A percentile compares a stretch with the other conserved stretches of the same genome.
These are phyloP conservation scores for Willisornis vidua DNA, from an alignment of 2,113 vertebrate species.

Conservation along the genomic window DNA sequence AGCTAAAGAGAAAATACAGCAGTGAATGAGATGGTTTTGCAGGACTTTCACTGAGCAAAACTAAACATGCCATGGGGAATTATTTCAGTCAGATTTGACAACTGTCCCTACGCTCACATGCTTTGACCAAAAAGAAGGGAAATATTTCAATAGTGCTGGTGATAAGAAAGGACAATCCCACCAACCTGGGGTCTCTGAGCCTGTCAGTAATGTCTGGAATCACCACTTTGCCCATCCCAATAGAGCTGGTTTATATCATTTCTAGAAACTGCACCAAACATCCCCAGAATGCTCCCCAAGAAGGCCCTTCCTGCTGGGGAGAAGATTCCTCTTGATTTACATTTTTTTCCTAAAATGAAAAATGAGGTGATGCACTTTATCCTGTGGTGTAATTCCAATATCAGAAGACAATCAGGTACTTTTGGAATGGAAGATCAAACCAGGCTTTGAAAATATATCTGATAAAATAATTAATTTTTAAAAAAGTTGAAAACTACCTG, in stretches of 20 bases:
- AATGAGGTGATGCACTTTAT: background rate
- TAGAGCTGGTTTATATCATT: background rate
- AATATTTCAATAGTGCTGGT: background rate
- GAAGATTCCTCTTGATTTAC: background rate
- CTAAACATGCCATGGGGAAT: background rate
- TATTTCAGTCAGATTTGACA: background rate
- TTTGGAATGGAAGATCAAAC: background rate
- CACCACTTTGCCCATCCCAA: background rate
- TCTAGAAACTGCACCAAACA: background rate
- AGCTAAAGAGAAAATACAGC: background rate
- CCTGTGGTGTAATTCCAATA: accelerated
- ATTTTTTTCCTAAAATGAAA: background rate
- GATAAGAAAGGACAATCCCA: background rate
- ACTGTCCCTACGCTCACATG: background rate
- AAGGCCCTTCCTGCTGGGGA: background rate
- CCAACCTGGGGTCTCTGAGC: background rate
- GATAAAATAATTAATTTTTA: background rate
- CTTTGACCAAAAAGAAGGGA: background rate
- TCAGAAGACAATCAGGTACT: background rate
- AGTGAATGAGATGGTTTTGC: background rate
- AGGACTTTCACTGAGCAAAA: background rate
- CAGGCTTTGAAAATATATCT: background rate
- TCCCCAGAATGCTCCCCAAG: background rate
- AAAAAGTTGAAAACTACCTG: background rate
- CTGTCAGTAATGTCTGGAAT: background rate